A percentile compares a stretch with the other conserved stretches of the same genome.
Evolutionary conservation across 2,113 vertebrate genomes (phyloP).

Genomic region (Anguilla rostrata): DNA sequence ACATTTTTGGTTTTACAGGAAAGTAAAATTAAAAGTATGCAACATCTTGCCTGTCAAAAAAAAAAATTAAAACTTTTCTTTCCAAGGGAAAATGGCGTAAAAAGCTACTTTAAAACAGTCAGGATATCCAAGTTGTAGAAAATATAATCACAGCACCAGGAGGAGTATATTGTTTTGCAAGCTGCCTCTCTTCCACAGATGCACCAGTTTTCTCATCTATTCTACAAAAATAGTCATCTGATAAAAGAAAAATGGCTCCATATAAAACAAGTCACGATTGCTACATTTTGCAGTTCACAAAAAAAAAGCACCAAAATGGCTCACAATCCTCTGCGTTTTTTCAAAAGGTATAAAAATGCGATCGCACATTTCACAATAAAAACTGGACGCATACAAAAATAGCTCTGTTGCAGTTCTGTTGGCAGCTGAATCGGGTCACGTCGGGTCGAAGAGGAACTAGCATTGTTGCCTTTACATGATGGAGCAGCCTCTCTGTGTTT

Average conservation of each 20-base stretch:
- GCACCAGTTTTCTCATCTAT: constrained; percentile 16
- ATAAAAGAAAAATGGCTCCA: constrained; percentile 41
- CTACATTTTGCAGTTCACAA: constrained; percentile 29
- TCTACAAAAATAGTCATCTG: constrained; percentile 26
- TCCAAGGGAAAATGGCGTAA: constrained; percentile 45
- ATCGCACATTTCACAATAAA: constrained; percentile 37
- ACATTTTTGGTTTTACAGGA: constrained; percentile 22
- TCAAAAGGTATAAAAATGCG: constrained; percentile 8
- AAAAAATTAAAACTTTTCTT: constrained; percentile 40
- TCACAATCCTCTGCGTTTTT: constrained; percentile 32
- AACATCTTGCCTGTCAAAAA: constrained; percentile 34
- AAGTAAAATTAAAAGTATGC: constrained; percentile 32
- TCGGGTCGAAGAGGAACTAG: constrained; percentile 39
- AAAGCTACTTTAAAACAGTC: constrained; percentile 36
- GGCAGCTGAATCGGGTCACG: constrained; percentile 54
- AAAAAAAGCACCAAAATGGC: constrained; percentile 39
- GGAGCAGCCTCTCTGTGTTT: constrained; percentile 68
- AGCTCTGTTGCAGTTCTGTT: constrained; percentile 66
- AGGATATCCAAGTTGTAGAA: constrained; percentile 21
- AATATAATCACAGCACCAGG: constrained; percentile 49
- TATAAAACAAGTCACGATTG: constrained; percentile 34
- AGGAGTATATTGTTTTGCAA: constrained; percentile 34
- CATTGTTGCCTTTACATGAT: constrained; percentile 77
- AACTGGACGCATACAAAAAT: constrained; percentile 59
- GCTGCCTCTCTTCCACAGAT: constrained; percentile 32